A percentile compares a stretch with the other conserved stretches of the same genome.
phyloP scores from a whole-genome alignment of 2,888 invertebrate species.

The Mesochorus sp. region DNA sequence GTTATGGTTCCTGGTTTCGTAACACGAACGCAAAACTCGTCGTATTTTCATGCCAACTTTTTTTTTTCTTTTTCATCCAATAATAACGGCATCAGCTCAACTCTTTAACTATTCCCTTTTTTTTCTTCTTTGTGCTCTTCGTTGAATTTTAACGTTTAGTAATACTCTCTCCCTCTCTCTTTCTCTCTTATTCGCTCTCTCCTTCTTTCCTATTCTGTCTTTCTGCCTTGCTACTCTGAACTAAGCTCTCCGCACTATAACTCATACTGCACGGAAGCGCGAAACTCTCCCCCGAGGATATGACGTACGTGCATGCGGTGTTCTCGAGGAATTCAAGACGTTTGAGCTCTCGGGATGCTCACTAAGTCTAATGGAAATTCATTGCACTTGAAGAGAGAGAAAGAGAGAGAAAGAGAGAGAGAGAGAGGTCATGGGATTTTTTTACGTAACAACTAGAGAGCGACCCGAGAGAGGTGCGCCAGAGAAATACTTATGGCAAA shows the following conservation, averaged over 20 bases:
- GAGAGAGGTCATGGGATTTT: conserved; percentile 33
- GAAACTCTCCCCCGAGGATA: conserved; percentile 39
- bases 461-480: conserved; percentile 14
- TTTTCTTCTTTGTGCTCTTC: conserved; percentile 7
- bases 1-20: conserved; percentile 49
- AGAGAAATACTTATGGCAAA: conserved; percentile 7
- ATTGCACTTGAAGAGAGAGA: conserved; percentile 20
- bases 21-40: conserved; percentile 51
- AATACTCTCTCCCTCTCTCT: no score
- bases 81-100: conserved; percentile 47
- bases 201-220: conserved; percentile 10
- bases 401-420: conserved; percentile 9
- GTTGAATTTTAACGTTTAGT: conserved; percentile 41
- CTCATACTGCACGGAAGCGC: conserved; percentile 42
- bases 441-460: conserved; percentile 14
- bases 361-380: conserved; percentile 50
- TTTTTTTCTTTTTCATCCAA: conserved; percentile 16
- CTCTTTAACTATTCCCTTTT: conserved; percentile 14
- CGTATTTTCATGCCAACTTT: conserved; percentile 15
- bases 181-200: neutral
- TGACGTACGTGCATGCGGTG: conserved; percentile 44
- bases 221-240: conserved; percentile 24
- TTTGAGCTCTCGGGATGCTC: conserved; percentile 32
- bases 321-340: conserved; percentile 42
- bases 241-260: conserved; percentile 23